Base-by-base conservation (phyloP, 2,113 vertebrate species). In the Recurvirostra avosetta region DNA sequence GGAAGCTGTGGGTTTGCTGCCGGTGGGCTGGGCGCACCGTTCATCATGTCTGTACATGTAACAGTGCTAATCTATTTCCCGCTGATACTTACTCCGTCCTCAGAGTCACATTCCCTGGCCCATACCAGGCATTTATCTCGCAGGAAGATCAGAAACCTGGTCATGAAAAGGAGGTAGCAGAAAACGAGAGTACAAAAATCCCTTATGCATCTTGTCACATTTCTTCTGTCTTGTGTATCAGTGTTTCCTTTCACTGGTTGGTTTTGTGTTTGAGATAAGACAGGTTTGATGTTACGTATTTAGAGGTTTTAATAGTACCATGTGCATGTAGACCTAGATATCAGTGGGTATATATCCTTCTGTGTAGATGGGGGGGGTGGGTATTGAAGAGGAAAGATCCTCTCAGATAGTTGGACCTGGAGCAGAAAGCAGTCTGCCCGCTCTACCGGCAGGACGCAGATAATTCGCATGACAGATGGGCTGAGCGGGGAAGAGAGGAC, bases 1-100 rank as follows among this genome's bases (percentile, higher is more conserved):
- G 56, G 95, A 90, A 96, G 88, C 92, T 32, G 15, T 70, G 52
- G 62, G 52, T 87, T 96, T 83, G 76, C 80, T 92, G 78, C 55
- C 5, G 58, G 75, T 80, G 79, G 50, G 49, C 74, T 84, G 58
- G 41, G 16, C 84, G n/a, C 58, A 29, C 65, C 12, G 58, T 63
- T 34, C 30, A 32, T 50, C 36, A 3, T n/a, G 68, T 61, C 50
- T 38, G 26, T 73, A 29, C 16, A 1, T 40, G 47, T 72, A 47
- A 32, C 5, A 5, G 27, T 18, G 58, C 53, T 95, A 62, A 87
- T 85, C 40, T 47, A 5, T 88, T 96, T 75, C 74, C 75, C 12
- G 2, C 55, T 77, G 88, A 62, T 97, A 21, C 75, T 59, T 50
- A 75, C 41, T 76, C 43, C 26, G 5, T 83, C 50, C 25, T 90